Base-by-base conservation (phyloP, 2,113 vertebrate species). In the Cynopterus brachyotis region DNA sequence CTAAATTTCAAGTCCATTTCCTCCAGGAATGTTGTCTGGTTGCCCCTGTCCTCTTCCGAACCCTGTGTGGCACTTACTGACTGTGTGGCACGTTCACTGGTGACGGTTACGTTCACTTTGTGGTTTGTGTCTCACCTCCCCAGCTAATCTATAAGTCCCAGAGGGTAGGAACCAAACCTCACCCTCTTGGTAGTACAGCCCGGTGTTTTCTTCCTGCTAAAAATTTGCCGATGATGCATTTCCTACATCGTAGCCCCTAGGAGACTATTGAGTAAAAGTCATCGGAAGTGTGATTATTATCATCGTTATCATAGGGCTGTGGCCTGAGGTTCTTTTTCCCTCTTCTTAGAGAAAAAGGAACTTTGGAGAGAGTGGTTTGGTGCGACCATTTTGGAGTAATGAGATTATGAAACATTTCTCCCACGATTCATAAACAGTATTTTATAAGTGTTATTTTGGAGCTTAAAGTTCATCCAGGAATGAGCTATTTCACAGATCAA, bases 381-480 rank as follows among this genome's bases (percentile, higher is more conserved):
- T 47, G 64, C 8, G 40, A 57, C 60, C 55, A 78, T 69, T 84
- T 57, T 79, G 67, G 81, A 79, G 40, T 67, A 83, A 81, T 37
- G 73, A 89, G 85, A 93, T 45, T 5, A n/a, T 76, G 85, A 91
- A 92, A 59, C 66, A 62, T 85, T 75, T 64, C 81, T 94, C 81
- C 62, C 9, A 32, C 20, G 1, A 88, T 50, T 73, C 59, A 80
- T 78, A 95, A 95, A 94, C 85, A 72, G 57, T 69, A 75, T 96
- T 92, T 96, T 69, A 60, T 69, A 53, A 40, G 80, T 0, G 5
- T 85, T 89, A 95, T 83, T 89, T 84, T 42, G 69, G 73, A 94
- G 76, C 85, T 94, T 96, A 47, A 94, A 92, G 95, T 93, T 97
- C 67, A 89, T 84, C 76, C 62, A 93, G 91, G 95, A 97, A 97